phyloP scores from a whole-genome alignment of 1,140 invertebrate genomes.

The Araneus ventricosus region DNA sequence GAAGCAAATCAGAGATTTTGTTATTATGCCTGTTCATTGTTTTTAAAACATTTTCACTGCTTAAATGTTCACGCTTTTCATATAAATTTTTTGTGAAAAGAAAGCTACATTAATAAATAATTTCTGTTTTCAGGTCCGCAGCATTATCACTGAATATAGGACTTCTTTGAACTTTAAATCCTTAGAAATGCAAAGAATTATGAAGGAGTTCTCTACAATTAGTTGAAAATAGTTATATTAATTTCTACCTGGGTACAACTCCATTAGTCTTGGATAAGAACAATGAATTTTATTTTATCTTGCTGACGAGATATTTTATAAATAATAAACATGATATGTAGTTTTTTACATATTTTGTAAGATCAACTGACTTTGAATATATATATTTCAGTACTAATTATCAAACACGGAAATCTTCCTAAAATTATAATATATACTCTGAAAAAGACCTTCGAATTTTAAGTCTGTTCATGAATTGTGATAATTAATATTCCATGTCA shows the following conservation, averaged over 20 bases:
- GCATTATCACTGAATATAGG: conserved; percentile 54
- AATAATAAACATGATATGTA: neutral
- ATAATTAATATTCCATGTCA: too few species aligned
- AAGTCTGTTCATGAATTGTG: too few species aligned
- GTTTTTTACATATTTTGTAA: neutral
- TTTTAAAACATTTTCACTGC: too few species aligned
- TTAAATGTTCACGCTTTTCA: neutral
- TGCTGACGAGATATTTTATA: neutral
- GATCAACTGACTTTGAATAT: neutral
- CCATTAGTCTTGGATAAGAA: neutral
- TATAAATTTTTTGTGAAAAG: neutral
- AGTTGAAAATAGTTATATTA: neutral
- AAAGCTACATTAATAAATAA: neutral
- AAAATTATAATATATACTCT: too few species aligned
- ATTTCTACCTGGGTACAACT: neutral
- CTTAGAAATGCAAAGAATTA: conserved; percentile 48
- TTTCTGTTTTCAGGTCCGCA: conserved; percentile 49
- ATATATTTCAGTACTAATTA: too few species aligned
- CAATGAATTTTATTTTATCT: neutral
- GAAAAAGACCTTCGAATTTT: too few species aligned
- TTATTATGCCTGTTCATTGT: neutral
- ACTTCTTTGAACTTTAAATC: conserved; percentile 41
- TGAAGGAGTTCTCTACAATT: neutral
- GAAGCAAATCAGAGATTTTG: neutral
- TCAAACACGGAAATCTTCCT: too few species aligned